A percentile compares a stretch with the other conserved stretches of the same genome.
Conservation (phyloP, 2,113 vertebrate genomes). For the Malurus melanocephalus region DNA sequence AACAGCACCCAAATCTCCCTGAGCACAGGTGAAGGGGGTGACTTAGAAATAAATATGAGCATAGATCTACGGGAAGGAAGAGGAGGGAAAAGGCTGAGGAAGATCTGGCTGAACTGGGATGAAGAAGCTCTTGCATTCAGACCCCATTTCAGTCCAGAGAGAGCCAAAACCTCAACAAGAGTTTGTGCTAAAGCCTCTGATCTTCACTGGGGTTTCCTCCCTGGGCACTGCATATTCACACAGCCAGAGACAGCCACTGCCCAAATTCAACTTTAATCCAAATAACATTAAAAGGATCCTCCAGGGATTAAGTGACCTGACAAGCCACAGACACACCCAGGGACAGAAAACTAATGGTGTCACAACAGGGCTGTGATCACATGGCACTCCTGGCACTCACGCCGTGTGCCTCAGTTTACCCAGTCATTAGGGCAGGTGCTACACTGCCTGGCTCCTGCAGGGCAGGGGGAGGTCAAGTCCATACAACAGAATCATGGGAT, state of each 20-base stretch:
- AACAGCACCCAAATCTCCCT: neutral
- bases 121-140: neutral
- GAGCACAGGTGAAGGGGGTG: neutral
- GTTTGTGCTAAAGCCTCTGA: neutral
- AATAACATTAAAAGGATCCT: neutral
- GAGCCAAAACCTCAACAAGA: neutral
- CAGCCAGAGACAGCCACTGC: neutral
- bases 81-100: neutral
- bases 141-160: neutral
- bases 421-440: neutral
- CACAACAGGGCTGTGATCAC: neutral
- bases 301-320: neutral
- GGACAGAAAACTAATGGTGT: neutral
- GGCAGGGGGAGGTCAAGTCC: neutral
- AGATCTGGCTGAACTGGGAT: neutral
- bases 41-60: neutral
- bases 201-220: neutral
- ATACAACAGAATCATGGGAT: neutral
- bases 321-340: neutral
- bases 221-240: accelerated
- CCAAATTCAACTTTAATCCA: neutral
- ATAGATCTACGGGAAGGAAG: neutral
- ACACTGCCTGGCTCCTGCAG: neutral
- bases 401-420: neutral
- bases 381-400: neutral